Evolutionary conservation across 2,888 invertebrate species (phyloP).

Genomic region (Coecobrya sp.): DNA sequence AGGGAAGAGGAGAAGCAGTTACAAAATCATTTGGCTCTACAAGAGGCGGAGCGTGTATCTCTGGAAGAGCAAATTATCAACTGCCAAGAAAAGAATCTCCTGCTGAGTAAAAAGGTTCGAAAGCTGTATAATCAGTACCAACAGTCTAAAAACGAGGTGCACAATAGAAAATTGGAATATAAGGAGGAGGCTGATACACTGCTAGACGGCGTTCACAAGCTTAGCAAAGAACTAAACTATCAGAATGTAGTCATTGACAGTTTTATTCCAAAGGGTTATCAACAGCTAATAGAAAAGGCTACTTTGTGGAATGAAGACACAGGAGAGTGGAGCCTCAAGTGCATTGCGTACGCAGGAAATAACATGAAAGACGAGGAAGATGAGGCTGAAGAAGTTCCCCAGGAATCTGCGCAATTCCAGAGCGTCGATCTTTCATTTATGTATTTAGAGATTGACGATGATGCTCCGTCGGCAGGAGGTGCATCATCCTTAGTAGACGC

Average conservation of each 20-base stretch:
- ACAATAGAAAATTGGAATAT: conserved; percentile 97
- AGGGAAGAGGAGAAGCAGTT: conserved; percentile 91
- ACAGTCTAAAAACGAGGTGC: conserved; percentile 94
- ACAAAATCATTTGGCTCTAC: conserved; percentile 94
- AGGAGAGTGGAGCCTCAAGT: conserved; percentile 99
- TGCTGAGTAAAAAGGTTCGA: conserved; percentile 97
- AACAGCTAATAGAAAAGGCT: conserved; percentile 96
- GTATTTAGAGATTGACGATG: too few relatives aligned
- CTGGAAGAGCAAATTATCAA: conserved; percentile 98
- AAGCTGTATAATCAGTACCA: conserved; percentile 95
- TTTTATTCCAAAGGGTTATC: conserved; percentile 97
- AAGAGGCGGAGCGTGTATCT: conserved; percentile 96
- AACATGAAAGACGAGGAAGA: conserved; percentile 91
- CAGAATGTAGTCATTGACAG: conserved; percentile 96
- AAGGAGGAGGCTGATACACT: conserved; percentile 99
- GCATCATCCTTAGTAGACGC: too few relatives aligned
- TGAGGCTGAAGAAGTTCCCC: conserved; percentile 85
- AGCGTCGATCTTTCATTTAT: conserved; percentile 81
- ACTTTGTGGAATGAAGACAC: conserved; percentile 99
- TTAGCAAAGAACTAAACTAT: conserved; percentile 96
- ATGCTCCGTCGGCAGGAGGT: too few relatives aligned
- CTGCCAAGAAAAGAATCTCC: conserved; percentile 97
- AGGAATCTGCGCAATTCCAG: conserved; percentile 68
- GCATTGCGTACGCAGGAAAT: conserved; percentile 99
- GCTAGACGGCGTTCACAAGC: conserved; percentile 96